phyloP scores from a whole-genome alignment of 2,113 vertebrate species.

The Pampusana beccarii region DNA sequence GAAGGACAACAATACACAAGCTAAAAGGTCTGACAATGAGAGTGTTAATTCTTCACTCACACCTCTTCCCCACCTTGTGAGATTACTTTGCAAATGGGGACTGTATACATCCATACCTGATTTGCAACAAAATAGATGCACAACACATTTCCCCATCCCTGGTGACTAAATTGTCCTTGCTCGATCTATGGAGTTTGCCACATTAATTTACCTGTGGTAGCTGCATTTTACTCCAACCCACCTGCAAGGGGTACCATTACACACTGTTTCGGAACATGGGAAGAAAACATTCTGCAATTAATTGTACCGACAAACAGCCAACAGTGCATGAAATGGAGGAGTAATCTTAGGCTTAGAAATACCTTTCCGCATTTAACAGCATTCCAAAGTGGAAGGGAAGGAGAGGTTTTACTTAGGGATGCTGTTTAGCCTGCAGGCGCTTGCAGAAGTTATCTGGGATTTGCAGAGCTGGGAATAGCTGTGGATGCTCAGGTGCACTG shows the following conservation, averaged over 20 bases:
- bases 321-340: accelerated
- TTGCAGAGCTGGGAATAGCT: background rate
- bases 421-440: background rate
- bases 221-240: background rate
- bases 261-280: background rate
- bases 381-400: background rate
- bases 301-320: background rate
- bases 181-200: background rate
- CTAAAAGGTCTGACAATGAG: background rate
- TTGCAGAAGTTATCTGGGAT: background rate
- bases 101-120: background rate
- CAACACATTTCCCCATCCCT: background rate
- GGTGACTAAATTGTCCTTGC: background rate
- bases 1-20: background rate
- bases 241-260: background rate
- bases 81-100: background rate
- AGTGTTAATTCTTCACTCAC: background rate
- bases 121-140: background rate
- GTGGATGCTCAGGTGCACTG: background rate
- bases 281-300: background rate
- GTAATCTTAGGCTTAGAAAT: background rate
- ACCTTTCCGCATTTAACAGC: background rate
- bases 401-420: background rate
- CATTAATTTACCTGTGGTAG: background rate
- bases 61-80: background rate